phyloP scores from a whole-genome alignment of 2,797 vertebrate genomes.

The Antennarius maculatus region DNA sequence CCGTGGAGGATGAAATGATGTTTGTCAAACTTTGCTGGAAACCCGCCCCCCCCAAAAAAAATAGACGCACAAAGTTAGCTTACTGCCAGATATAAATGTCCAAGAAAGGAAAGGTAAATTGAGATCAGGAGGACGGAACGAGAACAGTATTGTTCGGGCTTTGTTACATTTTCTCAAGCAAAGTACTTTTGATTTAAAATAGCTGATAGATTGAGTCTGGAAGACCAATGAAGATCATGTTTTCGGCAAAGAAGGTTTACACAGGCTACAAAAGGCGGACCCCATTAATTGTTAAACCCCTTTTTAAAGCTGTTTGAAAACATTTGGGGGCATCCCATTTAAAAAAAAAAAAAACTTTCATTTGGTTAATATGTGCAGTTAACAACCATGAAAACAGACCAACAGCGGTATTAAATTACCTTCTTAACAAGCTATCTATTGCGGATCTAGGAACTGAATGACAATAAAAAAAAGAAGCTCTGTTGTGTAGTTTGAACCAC shows the following conservation, averaged over 20 bases:
- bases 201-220: too few species aligned
- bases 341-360: neutral
- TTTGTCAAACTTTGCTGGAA: conserved; percentile 10
- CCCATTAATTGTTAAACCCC: too few species aligned
- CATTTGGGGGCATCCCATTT: neutral
- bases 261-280: too few species aligned
- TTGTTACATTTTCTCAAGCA: neutral
- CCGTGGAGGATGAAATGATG: conserved; percentile 16
- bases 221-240: too few species aligned
- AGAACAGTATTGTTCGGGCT: neutral
- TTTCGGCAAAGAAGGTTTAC: too few species aligned
- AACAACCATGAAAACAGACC: neutral
- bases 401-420: neutral
- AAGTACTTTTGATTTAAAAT: too few species aligned
- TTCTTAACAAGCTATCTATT: neutral
- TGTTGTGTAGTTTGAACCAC: neutral
- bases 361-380: neutral
- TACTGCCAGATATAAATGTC: conserved; percentile 3
- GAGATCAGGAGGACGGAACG: neutral
- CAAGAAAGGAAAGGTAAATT: conserved; percentile 1
- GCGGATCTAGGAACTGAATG: neutral
- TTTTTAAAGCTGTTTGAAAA: too few species aligned
- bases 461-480: neutral
- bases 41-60: too few species aligned
- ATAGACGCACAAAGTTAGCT: conserved; percentile 1